These are phyloP conservation scores for Glyptemys insculpta DNA, from an alignment of 2,797 vertebrate genomes.

Conservation along the genomic window DNA sequence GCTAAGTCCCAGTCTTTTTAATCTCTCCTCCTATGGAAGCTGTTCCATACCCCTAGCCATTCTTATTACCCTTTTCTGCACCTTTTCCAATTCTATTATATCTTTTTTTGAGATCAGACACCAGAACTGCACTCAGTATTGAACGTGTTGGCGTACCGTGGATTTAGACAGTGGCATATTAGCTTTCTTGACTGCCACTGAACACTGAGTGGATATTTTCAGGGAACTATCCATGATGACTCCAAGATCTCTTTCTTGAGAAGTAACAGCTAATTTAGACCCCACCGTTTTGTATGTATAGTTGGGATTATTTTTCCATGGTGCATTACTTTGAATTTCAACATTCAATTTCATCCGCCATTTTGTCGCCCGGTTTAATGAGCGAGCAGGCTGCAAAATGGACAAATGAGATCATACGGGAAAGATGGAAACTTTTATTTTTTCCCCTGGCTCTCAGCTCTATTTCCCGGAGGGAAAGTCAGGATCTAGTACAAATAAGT, in stretches of 20 bases:
- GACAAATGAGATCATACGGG: neutral
- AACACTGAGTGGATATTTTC: neutral
- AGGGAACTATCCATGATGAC: neutral
- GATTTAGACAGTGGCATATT: neutral
- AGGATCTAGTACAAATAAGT: rapidly evolving
- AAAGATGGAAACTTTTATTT: neutral
- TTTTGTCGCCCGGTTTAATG: neutral
- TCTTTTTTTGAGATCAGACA: neutral
- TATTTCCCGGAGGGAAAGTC: rapidly evolving
- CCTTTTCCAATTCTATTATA: neutral
- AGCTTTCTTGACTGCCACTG: neutral
- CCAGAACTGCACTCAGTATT: neutral
- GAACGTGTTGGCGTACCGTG: neutral
- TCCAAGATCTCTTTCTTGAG: neutral
- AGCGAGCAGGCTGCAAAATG: neutral
- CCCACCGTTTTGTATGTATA: neutral
- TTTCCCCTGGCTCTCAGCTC: neutral
- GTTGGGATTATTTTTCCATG: neutral
- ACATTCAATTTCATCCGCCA: neutral
- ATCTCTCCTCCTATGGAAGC: neutral
- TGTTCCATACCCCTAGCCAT: neutral
- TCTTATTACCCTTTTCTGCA: neutral
- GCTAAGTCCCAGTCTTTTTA: neutral
- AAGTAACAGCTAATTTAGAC: neutral
- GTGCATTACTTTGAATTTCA: neutral